phyloP scores from a whole-genome alignment of 2,113 vertebrate species.

The Sigmodon hispidus region DNA sequence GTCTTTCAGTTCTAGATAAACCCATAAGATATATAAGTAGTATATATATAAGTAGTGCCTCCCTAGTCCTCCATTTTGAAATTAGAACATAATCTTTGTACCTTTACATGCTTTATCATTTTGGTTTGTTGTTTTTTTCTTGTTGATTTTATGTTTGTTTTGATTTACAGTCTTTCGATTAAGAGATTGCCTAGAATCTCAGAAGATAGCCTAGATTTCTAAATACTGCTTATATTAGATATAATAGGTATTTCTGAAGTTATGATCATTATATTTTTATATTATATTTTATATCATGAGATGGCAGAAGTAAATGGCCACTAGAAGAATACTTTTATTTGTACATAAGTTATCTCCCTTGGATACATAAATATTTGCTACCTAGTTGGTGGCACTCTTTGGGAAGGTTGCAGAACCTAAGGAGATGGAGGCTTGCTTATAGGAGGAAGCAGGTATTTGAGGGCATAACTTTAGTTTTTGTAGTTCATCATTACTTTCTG shows the following conservation, averaged over 20 bases:
- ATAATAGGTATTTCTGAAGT: neutral
- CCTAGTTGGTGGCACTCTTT: neutral
- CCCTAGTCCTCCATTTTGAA: neutral
- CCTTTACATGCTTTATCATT: neutral
- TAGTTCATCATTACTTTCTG: neutral
- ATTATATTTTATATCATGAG: neutral
- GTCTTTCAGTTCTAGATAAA: neutral
- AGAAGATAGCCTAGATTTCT: neutral
- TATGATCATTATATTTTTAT: too few relatives aligned
- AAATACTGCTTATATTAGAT: neutral
- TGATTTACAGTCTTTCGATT: neutral
- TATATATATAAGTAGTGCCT: too few relatives aligned
- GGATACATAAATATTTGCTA: neutral
- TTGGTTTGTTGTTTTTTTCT: neutral
- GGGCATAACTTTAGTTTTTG: neutral
- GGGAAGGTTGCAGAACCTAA: neutral
- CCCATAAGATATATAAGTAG: neutral
- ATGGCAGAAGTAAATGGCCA: neutral
- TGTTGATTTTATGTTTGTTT: neutral
- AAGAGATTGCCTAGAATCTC: neutral
- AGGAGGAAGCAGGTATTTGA: neutral
- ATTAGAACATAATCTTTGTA: neutral
- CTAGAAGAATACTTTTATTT: neutral
- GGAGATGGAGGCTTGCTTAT: neutral
- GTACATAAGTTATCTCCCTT: neutral